Conservation (phyloP, 92 coral and sea anemone genomes). For the Epizoanthus illoricatus region DNA sequence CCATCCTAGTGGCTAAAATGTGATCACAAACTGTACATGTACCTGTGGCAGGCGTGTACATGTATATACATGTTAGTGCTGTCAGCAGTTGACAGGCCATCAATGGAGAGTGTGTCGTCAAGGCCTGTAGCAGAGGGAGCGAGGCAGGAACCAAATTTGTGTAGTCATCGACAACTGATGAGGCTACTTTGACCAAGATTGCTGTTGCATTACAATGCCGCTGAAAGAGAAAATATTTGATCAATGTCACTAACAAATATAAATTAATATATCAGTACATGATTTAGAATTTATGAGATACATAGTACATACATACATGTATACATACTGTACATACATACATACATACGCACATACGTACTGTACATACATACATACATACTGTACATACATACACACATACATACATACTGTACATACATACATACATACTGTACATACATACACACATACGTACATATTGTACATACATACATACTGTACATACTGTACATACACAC, state of each 20-base stretch:
- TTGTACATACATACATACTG: no score
- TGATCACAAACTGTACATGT: conserved; percentile 19
- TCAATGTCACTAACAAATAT: background rate
- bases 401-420: no score
- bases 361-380: no score
- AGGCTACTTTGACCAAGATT: conserved; percentile 70
- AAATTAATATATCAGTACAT: no score
- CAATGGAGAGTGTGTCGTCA: conserved; percentile 77
- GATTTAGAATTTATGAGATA: no score
- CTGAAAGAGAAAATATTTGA: conserved; percentile 42
- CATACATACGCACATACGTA: no score
- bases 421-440: no score
- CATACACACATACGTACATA: no score
- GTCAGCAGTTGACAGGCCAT: conserved; percentile 84
- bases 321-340: no score
- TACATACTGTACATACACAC: no score
- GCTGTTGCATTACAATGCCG: conserved; percentile 76
- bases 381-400: no score
- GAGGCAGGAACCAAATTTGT: conserved; percentile 87
- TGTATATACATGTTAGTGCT: conserved; percentile 66
- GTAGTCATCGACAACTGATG: conserved; percentile 85
- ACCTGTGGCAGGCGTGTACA: conserved; percentile 59
- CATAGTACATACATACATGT: no score
- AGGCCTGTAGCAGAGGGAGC: conserved; percentile 70
- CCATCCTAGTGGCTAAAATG: background rate